phyloP scores from a whole-genome alignment of 2,113 vertebrate genomes.

The Phainopepla nitens region DNA sequence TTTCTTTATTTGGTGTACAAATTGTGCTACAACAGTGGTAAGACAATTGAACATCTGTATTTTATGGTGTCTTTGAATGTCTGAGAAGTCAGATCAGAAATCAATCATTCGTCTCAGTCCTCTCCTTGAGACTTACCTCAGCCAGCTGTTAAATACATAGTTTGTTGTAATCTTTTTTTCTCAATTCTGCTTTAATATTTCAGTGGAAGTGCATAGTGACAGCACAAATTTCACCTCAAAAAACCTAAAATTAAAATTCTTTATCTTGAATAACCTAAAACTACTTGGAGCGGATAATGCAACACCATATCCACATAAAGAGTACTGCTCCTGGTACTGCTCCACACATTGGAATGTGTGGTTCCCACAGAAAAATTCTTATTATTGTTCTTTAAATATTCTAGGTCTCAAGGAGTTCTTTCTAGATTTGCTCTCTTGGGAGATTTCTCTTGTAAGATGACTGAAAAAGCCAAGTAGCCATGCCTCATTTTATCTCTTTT shows the following conservation, averaged over 20 bases:
- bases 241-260: not conserved
- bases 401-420: not conserved
- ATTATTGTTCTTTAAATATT: not conserved
- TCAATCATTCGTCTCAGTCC: not conserved
- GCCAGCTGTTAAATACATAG: not conserved
- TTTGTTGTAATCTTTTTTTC: not conserved
- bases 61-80: not conserved
- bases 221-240: not conserved
- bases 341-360: not conserved
- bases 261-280: not conserved
- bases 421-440: not conserved
- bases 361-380: not conserved
- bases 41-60: not conserved
- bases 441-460: not conserved
- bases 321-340: not conserved
- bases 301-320: not conserved
- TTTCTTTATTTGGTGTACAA: not conserved
- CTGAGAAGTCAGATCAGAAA: not conserved
- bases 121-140: not conserved
- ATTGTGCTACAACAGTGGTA: not conserved
- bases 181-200: not conserved
- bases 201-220: not conserved
- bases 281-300: not conserved
- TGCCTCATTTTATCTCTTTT: not conserved
- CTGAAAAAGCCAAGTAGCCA: not conserved